Conservation (phyloP, 2,113 vertebrate genomes). For the Tachysurus vachellii region DNA sequence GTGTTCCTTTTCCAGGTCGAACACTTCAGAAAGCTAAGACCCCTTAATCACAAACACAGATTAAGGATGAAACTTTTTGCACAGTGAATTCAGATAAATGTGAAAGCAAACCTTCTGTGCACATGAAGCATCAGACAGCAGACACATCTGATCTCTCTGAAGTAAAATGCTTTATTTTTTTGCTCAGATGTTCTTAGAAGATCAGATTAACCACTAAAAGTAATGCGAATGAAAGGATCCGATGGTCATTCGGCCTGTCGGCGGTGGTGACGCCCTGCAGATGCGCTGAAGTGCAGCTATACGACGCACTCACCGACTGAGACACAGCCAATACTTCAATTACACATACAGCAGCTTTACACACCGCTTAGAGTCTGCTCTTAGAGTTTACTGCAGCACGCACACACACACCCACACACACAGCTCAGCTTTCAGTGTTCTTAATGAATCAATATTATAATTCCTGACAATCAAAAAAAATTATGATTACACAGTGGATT, state of each 20-base stretch:
- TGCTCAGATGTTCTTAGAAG: background rate
- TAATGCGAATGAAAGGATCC: background rate
- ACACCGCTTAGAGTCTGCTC: constrained; percentile 47
- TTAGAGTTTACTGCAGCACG: constrained; percentile 17
- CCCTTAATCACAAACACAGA: background rate
- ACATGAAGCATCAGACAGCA: background rate
- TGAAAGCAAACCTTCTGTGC: background rate
- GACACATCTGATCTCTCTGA: background rate
- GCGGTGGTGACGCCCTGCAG: constrained; percentile 20
- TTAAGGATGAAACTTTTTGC: background rate
- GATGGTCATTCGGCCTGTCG: background rate
- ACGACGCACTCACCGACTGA: constrained; percentile 4
- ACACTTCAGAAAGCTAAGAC: background rate
- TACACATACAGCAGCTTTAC: constrained; percentile 34
- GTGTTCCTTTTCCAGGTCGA: background rate
- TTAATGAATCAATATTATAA: background rate
- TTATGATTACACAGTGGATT: constrained; percentile 3
- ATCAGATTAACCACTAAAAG: background rate
- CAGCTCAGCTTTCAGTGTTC: background rate
- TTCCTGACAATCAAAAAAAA: background rate
- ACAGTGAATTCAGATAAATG: background rate
- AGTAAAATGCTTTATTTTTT: background rate
- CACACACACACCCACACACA: background rate
- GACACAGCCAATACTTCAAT: constrained; percentile 30
- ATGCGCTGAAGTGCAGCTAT: constrained; percentile 29